These are phyloP conservation scores for Hapalemur alaotrensis DNA, from an alignment of 2,797 vertebrate species.

Conservation along the genomic window DNA sequence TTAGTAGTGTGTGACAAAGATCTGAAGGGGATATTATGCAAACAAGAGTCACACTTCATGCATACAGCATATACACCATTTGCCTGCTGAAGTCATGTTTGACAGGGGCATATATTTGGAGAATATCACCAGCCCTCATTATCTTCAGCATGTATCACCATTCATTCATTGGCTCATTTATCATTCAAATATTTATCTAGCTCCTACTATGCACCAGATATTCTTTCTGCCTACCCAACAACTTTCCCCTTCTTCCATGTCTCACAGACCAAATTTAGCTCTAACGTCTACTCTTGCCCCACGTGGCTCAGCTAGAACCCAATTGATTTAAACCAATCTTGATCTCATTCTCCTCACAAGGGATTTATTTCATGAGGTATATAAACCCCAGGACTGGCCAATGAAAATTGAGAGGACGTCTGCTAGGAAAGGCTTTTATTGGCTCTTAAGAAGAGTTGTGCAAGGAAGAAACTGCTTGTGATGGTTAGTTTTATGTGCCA, in stretches of 20 bases:
- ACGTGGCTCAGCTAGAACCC: neutral
- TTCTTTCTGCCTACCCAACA: neutral
- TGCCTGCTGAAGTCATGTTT: neutral
- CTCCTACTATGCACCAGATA: neutral
- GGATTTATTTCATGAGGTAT: neutral
- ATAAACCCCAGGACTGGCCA: neutral
- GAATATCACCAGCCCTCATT: slow-evolving; percentile 11
- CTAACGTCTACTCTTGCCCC: neutral
- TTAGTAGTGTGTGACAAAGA: slow-evolving; percentile 4
- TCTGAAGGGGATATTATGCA: slow-evolving; percentile 58
- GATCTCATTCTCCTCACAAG: neutral
- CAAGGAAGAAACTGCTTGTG: neutral
- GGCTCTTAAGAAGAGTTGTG: neutral
- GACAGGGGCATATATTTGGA: neutral
- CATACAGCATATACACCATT: neutral
- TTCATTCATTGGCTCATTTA: slow-evolving; percentile 13
- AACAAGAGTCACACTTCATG: neutral
- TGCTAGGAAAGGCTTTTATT: neutral
- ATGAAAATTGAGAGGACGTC: slow-evolving; percentile 25
- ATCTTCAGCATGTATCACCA: neutral
- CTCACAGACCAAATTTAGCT: neutral
- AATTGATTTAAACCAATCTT: slow-evolving; percentile 33
- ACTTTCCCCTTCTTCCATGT: neutral
- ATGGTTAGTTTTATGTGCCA: slow-evolving; percentile 6
- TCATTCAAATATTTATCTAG: slow-evolving; percentile 37